Base-by-base conservation (phyloP, 1,140 invertebrate genomes). In the Meloidogyne floridensis region DNA sequence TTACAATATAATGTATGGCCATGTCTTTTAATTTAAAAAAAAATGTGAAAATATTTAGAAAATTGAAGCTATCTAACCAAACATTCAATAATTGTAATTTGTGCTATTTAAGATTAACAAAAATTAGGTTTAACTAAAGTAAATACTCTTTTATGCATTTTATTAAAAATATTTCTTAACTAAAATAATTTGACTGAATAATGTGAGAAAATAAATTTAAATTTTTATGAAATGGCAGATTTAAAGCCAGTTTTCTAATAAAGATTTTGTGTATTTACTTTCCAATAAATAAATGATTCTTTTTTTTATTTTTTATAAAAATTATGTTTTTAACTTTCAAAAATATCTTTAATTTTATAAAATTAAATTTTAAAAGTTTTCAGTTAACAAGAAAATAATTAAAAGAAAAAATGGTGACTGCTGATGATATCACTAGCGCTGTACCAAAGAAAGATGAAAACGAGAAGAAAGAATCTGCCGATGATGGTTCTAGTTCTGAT, bases 391-490 rank as follows among this genome's bases (percentile, higher is more conserved):
- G 11, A 47, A 8, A 47, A 15, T 59, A 59, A 11, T 18, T 32
- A 32, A 32, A 65, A 65, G 15, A 15, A 65, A 80, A 47, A 51
- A 81, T 81, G 80, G 80, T 81, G 59, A 81, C 72, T 47, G 80
- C 74, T n/a, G 75, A 74, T 13, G 80, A 81, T 5, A 74, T 51
- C 8, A 80, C 42, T 11, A 81, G 54, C 54, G 10, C 95, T 95
- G 0, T 98, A 91, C 0, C 95, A 32, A 32, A 32, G 95, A 84
- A 72, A 6, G 82, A 88, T 42, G 85, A 89, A 47, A 84, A 88
- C 42, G 59, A 51, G 2, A 83, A 86, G 47, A 87, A 88, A 75
- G 74, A 74, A 15, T 59, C 77, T 59, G 85, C 83, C 9, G 86
- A 87, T 76, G 86, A 86, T 53, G 83, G 81, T 32, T 83, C 83